Base-by-base conservation (phyloP, 2,113 vertebrate genomes). In the Cynocephalus volans region DNA sequence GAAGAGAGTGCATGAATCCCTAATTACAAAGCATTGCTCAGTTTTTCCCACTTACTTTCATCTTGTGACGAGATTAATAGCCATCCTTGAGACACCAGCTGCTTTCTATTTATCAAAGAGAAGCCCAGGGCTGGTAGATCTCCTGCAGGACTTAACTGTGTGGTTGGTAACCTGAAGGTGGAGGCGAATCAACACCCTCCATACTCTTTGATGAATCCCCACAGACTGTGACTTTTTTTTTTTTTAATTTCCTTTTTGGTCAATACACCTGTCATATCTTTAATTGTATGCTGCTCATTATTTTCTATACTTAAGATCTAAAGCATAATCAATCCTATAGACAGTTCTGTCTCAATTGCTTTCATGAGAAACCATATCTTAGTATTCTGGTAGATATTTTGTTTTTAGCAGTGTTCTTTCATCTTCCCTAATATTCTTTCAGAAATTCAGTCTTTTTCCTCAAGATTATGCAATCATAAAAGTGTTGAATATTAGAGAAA, bases 11-110 rank as follows among this genome's bases (percentile, higher is more conserved):
- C 19, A 28, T 94, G 93, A 98, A 97, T 98, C 89, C 83, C 80
- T 98, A 98, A 99, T 98, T 98, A 94, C 93, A 97, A 97, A 96
- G 36, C 76, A 69, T 97, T 95, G 84, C 92, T 98, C 67, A 95
- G 77, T 5, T 95, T 95, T 93, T 81, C 83, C 48, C 75, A 58
- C 84, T 97, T 97, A 28, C 97, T 97, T 98, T 98, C 86, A 98
- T 98, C 96, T 98, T 96, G 41, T 31, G 31, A 88, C 36, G 95
- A 98, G 97, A 99, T 99, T 98, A 98, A 98, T 98, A 97, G 76
- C 70, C 95, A 97, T 97, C 93, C 93, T 95, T 97, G 97, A 97
- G 95, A 97, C 60, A 96, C 73, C 95, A 98, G 82, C 95, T 98
- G 97, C 90, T 97, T 98, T 97, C 93, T 97, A 92, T 98, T 98